These are phyloP conservation scores for Cromileptes altivelis DNA, from an alignment of 2,113 vertebrate genomes.

Conservation along the genomic window DNA sequence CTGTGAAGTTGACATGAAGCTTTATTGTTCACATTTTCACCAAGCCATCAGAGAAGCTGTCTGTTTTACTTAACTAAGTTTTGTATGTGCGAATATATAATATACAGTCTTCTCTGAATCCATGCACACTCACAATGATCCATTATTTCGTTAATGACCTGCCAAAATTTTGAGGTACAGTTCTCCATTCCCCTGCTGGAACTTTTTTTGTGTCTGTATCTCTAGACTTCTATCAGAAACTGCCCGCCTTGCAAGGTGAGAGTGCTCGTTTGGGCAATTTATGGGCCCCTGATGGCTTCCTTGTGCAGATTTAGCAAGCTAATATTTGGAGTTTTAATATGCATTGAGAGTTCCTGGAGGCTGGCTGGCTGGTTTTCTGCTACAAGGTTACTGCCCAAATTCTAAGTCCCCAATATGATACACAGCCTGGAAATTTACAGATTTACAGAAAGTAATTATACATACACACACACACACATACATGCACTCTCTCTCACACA, in stretches of 20 bases:
- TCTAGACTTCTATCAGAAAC: constrained; percentile 43
- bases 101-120: constrained; percentile 14
- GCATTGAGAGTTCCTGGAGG: constrained; percentile 30
- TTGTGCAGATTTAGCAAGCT: constrained; percentile 52
- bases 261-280: constrained; percentile 58
- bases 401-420: background rate
- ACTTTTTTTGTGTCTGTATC: constrained; percentile 41
- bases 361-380: background rate
- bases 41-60: constrained; percentile 22
- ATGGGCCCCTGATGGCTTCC: constrained; percentile 46
- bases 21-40: constrained; percentile 29
- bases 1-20: background rate
- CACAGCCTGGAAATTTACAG: background rate
- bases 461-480: no score
- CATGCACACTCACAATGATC: constrained; percentile 26
- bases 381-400: background rate
- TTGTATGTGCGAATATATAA: constrained; percentile 15
- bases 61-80: constrained; percentile 20
- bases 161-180: constrained; percentile 39
- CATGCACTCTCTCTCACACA: no score
- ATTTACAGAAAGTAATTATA: background rate
- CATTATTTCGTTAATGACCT: constrained; percentile 55
- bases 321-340: constrained; percentile 69
- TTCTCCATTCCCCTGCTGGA: constrained; percentile 23
- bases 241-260: constrained; percentile 51